Conservation (phyloP, 2,797 vertebrate species). For the Pogonophryne albipinna region DNA sequence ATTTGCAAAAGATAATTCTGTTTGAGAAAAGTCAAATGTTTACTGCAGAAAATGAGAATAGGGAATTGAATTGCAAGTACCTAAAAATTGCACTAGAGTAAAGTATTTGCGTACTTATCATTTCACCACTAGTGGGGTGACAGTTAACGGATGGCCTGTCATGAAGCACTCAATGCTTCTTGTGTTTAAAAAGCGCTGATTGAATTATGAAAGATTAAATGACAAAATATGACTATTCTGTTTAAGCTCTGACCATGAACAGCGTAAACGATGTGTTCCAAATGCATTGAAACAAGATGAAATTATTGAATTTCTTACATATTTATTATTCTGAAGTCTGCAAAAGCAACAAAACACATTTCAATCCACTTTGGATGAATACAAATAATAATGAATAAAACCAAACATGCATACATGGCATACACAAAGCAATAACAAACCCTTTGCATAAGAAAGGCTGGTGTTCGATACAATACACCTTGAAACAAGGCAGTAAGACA, state of each 20-base stretch:
- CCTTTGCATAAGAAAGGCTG: constrained; percentile 74
- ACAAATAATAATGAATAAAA: constrained; percentile 40
- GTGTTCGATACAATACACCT: constrained; percentile 46
- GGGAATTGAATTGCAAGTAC: not conserved
- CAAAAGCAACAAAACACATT: constrained; percentile 49
- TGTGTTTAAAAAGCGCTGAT: not conserved
- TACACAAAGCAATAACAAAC: constrained; percentile 53
- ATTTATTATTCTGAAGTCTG: constrained; percentile 61
- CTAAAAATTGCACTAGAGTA: no score
- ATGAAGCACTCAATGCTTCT: not conserved
- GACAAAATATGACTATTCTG: no score
- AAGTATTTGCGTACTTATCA: not conserved
- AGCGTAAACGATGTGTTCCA: not conserved
- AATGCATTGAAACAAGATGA: not conserved
- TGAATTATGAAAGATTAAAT: not conserved
- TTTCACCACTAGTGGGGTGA: not conserved
- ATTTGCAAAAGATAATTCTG: not conserved
- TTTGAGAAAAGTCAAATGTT: not conserved
- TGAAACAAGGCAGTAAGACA: constrained; percentile 71
- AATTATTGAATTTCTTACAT: constrained; percentile 3
- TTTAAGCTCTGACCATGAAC: not conserved
- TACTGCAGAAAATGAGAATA: no score
- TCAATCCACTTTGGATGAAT: constrained; percentile 72
- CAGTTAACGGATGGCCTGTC: not conserved
- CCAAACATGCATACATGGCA: constrained; percentile 72